A percentile compares a stretch with the other conserved stretches of the same genome.
Conservation (phyloP, 35 echinoderm and acorn worm species). For the Lytechinus variegatus region DNA sequence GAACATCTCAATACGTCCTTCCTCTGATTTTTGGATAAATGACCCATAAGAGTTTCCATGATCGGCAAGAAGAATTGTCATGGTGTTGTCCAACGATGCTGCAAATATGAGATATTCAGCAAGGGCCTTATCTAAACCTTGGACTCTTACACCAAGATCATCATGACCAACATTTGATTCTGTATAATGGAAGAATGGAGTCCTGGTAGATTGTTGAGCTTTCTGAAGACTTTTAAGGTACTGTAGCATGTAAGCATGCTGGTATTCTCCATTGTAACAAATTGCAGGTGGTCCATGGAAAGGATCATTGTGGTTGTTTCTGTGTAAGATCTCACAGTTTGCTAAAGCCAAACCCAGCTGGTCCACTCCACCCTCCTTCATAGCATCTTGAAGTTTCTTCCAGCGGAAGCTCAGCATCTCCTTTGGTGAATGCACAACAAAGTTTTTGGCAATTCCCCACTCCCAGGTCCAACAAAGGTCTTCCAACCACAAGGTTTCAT, state of each 20-base stretch:
- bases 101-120: conserved; percentile 68
- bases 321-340: conserved; percentile 81
- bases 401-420: conserved; percentile 65
- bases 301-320: conserved; percentile 77
- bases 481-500: conserved; percentile 75
- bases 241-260: conserved; percentile 79
- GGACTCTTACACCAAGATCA: conserved; percentile 68
- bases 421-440: conserved; percentile 63
- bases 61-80: conserved; percentile 83
- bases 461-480: conserved; percentile 91
- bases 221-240: conserved; percentile 70
- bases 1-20: conserved; percentile 85
- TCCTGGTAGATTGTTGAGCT: background rate
- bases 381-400: conserved; percentile 63
- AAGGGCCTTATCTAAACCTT: conserved; percentile 68
- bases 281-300: conserved; percentile 73
- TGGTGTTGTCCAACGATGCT: conserved; percentile 59
- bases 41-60: conserved; percentile 88
- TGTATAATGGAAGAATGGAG: conserved; percentile 77
- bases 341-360: conserved; percentile 68
- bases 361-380: conserved; percentile 62
- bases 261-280: conserved; percentile 84
- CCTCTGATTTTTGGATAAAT: conserved; percentile 63
- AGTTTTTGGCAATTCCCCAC: conserved; percentile 84
- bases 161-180: conserved; percentile 80